Base-by-base conservation (phyloP, 1,140 invertebrate species). In the Aphis gossypii region DNA sequence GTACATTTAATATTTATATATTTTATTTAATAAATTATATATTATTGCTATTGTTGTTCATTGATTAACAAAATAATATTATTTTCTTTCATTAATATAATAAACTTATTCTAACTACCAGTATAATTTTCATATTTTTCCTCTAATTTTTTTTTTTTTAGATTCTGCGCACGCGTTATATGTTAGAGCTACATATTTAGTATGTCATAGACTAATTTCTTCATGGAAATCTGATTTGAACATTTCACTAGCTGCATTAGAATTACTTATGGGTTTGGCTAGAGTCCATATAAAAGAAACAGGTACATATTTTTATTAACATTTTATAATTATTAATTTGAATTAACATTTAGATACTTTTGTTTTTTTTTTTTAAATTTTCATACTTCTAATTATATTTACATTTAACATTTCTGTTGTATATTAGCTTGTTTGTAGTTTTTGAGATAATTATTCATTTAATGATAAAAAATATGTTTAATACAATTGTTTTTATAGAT, bases 201-300 rank as follows among this genome's bases (percentile, higher is more conserved):
- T 99, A 20, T 99, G 98, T 95, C 98, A 99, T 95, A 97, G 98
- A 76, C 96, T 99, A 48, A 99, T 99, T 95, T 98, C 98, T 0
- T 98, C 98, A 0, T 99, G 98, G 99, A 99, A 99, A 95, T 97
- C 97, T 2, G 99, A 99, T 95, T 95, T 99, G n/a, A 99, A 98
- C 95, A 97, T 99, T 25, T 99, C 98, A 0, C 95, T 99, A 82
- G 98, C 99, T 11, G 99, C 98, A 1, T 96, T 99, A 93, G 99
- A 99, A 95, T 96, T 99, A 68, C 95, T 99, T 0, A 97, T 98
- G 30, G 98, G 98, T 38, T 96, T 99, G 30, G 98, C 98, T 41
- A 97, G 98, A 94, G 97, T 98, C 2, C 97, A 97, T 93, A 97
- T 98, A 94, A 96, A 97, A 76, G 97, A 98, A 95, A 97, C 98